Percentiles rank a stretch among this genome's conserved stretches.
Conservation (phyloP, 2,797 vertebrate species). For the Poeciliopsis infans region DNA sequence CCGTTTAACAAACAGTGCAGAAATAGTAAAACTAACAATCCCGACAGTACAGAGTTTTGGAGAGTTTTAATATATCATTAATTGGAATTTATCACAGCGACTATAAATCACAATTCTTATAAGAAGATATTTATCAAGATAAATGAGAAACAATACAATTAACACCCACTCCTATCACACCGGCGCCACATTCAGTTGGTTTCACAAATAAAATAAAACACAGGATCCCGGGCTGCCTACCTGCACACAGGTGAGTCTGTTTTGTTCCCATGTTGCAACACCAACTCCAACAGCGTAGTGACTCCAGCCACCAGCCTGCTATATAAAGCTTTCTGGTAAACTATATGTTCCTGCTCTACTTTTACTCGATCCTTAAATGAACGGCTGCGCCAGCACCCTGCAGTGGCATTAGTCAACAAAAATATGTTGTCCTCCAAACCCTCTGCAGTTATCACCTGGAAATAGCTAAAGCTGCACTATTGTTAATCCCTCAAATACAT, state of each 20-base stretch:
- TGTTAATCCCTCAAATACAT: slow-evolving; percentile 66
- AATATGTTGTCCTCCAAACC: slow-evolving; percentile 64
- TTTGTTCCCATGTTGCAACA: slow-evolving; percentile 62
- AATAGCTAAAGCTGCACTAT: slow-evolving; percentile 67
- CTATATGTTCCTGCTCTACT: slow-evolving; percentile 41
- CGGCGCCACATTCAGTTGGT: background rate
- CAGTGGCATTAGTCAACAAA: slow-evolving; percentile 72
- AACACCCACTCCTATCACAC: background rate
- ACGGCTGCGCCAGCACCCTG: slow-evolving; percentile 38
- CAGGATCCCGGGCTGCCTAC: slow-evolving; percentile 51
- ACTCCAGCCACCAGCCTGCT: slow-evolving; percentile 26
- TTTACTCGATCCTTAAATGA: slow-evolving; percentile 62
- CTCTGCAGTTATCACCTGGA: slow-evolving; percentile 59
- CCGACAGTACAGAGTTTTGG: too few relatives aligned
- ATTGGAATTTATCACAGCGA: too few relatives aligned
- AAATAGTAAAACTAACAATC: too few relatives aligned
- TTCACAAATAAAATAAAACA: background rate
- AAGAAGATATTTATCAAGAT: too few relatives aligned
- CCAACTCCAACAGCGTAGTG: slow-evolving; percentile 35
- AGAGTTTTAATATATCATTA: too few relatives aligned
- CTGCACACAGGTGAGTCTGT: slow-evolving; percentile 47
- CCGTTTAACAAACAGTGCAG: too few relatives aligned
- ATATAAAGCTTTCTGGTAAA: slow-evolving; percentile 67
- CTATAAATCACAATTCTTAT: too few relatives aligned
- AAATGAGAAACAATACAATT: too few relatives aligned